Conservation (phyloP, 2,888 invertebrate species). For the Philonicus albiceps region DNA sequence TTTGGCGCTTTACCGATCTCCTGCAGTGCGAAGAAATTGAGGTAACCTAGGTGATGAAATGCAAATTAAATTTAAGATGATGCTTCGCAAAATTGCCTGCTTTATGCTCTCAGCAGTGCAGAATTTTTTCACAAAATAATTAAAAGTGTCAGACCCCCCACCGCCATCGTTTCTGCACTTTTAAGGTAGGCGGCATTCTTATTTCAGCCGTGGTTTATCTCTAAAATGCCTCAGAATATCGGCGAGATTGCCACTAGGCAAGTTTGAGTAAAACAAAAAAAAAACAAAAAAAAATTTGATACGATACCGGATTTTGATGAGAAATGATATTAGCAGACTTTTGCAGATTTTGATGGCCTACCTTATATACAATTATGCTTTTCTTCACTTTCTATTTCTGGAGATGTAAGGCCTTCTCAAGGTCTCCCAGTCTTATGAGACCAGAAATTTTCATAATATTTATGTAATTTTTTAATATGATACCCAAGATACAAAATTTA, state of each 20-base stretch:
- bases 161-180: neutral
- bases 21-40: neutral
- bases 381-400: neutral
- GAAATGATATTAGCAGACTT: neutral
- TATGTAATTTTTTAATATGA: neutral
- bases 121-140: neutral
- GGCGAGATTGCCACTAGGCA: neutral
- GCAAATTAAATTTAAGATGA: neutral
- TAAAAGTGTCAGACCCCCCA: neutral
- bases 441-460: neutral
- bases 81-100: neutral
- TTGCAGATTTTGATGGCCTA: neutral
- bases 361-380: neutral
- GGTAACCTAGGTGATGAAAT: neutral
- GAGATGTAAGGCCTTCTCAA: neutral
- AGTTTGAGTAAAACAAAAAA: neutral
- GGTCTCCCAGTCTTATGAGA: neutral
- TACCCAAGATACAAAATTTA: neutral
- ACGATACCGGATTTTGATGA: neutral
- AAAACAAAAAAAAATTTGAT: neutral
- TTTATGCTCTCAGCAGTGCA: neutral
- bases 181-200: neutral
- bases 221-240: neutral
- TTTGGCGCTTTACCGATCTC: neutral
- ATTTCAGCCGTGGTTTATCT: neutral